A percentile compares a stretch with the other conserved stretches of the same genome.
These are phyloP conservation scores for Eospalax fontanierii DNA, from an alignment of 2,797 vertebrate genomes.

Conservation along the genomic window DNA sequence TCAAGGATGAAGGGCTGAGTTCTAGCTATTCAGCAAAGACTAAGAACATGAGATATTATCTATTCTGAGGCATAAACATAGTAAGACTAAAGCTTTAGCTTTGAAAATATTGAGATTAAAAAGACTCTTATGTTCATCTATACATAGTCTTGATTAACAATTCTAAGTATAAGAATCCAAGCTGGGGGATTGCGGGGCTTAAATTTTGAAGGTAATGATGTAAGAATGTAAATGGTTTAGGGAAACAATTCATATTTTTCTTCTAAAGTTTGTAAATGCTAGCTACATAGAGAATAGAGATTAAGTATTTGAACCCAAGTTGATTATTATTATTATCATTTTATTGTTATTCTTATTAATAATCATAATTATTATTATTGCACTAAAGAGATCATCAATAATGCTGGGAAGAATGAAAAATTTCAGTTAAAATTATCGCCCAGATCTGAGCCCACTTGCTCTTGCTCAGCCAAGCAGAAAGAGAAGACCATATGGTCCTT, in stretches of 20 bases:
- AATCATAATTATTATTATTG: not conserved
- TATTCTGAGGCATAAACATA: not conserved
- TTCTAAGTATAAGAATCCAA: not conserved
- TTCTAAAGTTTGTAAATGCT: not conserved
- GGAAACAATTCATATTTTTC: not conserved
- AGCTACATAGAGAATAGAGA: not conserved
- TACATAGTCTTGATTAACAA: not conserved
- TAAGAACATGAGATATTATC: not conserved
- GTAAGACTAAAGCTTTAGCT: not conserved
- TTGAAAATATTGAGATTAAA: not conserved
- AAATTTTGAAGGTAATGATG: not conserved
- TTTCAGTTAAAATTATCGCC: conserved; percentile 65
- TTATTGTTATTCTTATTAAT: too few species aligned
- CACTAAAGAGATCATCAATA: conserved; percentile 34
- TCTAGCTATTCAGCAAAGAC: not conserved
- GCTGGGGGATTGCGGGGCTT: too few species aligned
- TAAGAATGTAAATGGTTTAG: not conserved
- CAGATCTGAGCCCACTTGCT: conserved; percentile 40
- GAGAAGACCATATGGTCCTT: conserved; percentile 49
- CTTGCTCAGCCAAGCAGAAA: conserved; percentile 47
- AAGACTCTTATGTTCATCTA: not conserved
- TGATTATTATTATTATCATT: not conserved
- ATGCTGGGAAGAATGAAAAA: conserved; percentile 24
- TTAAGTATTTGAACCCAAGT: conserved; percentile 58
- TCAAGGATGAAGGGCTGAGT: not conserved